Evolutionary conservation across 2,113 vertebrate genomes (phyloP).

Genomic region (Sardina pilchardus): DNA sequence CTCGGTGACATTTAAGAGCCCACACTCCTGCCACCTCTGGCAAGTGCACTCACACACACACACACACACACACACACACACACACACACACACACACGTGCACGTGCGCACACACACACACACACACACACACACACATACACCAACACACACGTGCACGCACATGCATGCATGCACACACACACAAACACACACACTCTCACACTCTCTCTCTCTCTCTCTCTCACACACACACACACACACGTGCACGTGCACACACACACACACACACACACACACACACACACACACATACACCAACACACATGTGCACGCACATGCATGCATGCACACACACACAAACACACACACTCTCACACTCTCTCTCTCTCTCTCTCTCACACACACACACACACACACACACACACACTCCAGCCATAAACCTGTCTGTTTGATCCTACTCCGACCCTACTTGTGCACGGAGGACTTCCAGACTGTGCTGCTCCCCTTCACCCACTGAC

Average conservation of each 20-base stretch:
- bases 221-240: background rate
- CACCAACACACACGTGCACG: background rate
- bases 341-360: too few species aligned
- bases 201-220: background rate
- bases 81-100: background rate
- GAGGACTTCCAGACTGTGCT: background rate
- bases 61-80: background rate
- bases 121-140: background rate
- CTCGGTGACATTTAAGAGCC: background rate
- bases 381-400: background rate
- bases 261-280: too few species aligned
- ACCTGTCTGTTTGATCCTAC: slow-evolving; percentile 20
- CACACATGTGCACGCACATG: background rate
- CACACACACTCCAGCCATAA: slow-evolving; percentile 6
- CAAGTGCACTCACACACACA: background rate
- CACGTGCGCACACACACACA: background rate
- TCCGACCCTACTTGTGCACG: background rate
- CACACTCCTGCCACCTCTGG: background rate
- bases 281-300: background rate
- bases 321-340: too few species aligned
- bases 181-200: background rate
- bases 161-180: background rate
- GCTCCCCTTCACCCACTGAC: slow-evolving; percentile 5
- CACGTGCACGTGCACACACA: too few species aligned
- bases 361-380: too few species aligned